phyloP scores from a whole-genome alignment of 2,113 vertebrate genomes.

The Thamnaconus septentrionalis region DNA sequence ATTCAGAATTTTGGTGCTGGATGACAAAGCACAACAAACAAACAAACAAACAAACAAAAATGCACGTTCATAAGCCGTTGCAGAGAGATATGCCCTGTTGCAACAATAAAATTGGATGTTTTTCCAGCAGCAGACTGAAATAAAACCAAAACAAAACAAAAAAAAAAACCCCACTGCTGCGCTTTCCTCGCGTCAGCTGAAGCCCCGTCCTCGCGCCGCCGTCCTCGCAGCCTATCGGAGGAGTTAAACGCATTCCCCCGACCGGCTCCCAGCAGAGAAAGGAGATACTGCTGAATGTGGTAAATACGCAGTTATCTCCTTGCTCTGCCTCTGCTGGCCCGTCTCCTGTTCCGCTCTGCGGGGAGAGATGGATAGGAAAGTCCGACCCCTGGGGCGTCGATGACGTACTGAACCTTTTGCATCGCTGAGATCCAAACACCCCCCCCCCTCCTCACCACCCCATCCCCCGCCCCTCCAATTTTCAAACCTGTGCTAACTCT shows the following conservation, averaged over 20 bases:
- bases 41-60: too few species aligned
- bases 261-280: constrained; percentile 61
- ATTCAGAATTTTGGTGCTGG: too few species aligned
- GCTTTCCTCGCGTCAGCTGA: constrained; percentile 45
- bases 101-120: too few species aligned
- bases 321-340: constrained; percentile 35
- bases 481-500: constrained; percentile 57
- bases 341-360: constrained; percentile 54
- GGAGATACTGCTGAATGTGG: constrained; percentile 64
- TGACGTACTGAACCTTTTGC: constrained; percentile 43
- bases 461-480: constrained; percentile 34
- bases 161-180: constrained; percentile 10
- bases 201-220: constrained; percentile 34
- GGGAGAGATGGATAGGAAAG: constrained; percentile 63
- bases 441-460: too few species aligned
- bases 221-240: constrained; percentile 54
- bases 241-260: constrained; percentile 62
- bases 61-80: too few species aligned
- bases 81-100: too few species aligned
- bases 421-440: too few species aligned
- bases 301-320: constrained; percentile 60
- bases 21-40: too few species aligned
- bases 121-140: too few species aligned
- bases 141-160: too few species aligned
- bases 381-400: constrained; percentile 58